Evolutionary conservation across 2,888 invertebrate species (phyloP).

Genomic region (Magallana nippona): DNA sequence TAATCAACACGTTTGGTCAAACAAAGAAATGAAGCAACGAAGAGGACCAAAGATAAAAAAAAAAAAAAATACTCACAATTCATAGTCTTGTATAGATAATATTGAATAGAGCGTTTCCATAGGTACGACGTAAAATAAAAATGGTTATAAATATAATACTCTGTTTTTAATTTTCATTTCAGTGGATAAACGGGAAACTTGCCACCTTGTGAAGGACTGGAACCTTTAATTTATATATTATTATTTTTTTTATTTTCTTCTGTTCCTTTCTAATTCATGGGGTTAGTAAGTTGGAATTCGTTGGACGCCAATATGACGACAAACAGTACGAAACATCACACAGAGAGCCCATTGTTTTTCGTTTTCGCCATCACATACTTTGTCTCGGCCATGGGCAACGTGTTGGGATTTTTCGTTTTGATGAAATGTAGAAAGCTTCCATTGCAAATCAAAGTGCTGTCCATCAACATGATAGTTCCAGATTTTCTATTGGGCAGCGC

Average conservation of each 20-base stretch:
- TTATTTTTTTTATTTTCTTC: not conserved
- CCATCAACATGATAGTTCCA: slow-evolving; percentile 38
- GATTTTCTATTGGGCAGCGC: slow-evolving; percentile 37
- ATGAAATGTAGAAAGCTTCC: slow-evolving; percentile 35
- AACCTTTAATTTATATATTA: not conserved
- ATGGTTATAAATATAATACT: no score
- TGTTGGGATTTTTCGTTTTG: slow-evolving; percentile 29
- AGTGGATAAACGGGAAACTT: no score
- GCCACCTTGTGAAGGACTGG: not conserved
- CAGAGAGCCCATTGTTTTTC: not conserved
- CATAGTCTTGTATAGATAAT: no score
- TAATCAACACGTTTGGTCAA: no score
- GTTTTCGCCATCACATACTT: not conserved
- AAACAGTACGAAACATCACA: not conserved
- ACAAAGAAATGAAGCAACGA: no score
- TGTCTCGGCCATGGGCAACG: slow-evolving; percentile 16
- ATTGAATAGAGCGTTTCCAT: no score
- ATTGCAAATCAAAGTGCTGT: slow-evolving; percentile 35
- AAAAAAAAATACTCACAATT: no score
- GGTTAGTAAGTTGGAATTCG: not conserved
- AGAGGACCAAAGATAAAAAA: no score
- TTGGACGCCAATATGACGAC: not conserved
- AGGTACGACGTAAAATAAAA: no score
- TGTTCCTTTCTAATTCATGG: not conserved
- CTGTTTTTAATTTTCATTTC: no score